Evolutionary conservation across 1,140 invertebrate genomes (phyloP).

Genomic region (Schlechtendalia chinensis): DNA sequence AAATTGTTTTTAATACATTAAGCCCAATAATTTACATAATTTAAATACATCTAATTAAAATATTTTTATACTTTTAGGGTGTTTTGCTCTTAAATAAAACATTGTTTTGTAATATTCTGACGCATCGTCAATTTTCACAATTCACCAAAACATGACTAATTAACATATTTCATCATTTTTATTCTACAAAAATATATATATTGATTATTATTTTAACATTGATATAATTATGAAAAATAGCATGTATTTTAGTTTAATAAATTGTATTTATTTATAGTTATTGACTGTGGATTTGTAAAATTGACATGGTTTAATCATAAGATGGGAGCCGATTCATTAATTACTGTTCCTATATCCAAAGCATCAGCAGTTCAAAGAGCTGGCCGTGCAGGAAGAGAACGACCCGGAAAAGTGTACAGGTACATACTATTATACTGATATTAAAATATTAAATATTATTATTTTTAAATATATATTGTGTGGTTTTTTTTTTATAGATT

Average conservation of each 20-base stretch:
- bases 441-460: background rate
- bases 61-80: too few relatives aligned
- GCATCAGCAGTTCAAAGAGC: conserved; percentile 89
- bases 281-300: conserved; percentile 98
- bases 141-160: too few relatives aligned
- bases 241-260: background rate
- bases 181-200: too few relatives aligned
- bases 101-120: too few relatives aligned
- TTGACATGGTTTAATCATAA: conserved; percentile 83
- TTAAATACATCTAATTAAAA: too few relatives aligned
- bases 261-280: conserved; percentile 64
- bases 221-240: background rate
- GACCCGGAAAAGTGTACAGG: conserved; percentile 79
- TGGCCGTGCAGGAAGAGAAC: conserved; percentile 83
- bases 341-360: conserved; percentile 81
- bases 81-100: too few relatives aligned
- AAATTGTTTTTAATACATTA: too few relatives aligned
- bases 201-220: background rate
- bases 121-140: too few relatives aligned
- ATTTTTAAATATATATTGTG: conserved; percentile 13
- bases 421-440: conserved; percentile 52
- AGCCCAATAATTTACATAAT: too few relatives aligned
- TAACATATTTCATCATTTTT: too few relatives aligned
- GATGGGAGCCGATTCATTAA: conserved; percentile 80
- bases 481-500: conserved; percentile 60